Evolutionary conservation across 1,140 invertebrate genomes (phyloP).

Genomic region (Euura saliciscinereae): DNA sequence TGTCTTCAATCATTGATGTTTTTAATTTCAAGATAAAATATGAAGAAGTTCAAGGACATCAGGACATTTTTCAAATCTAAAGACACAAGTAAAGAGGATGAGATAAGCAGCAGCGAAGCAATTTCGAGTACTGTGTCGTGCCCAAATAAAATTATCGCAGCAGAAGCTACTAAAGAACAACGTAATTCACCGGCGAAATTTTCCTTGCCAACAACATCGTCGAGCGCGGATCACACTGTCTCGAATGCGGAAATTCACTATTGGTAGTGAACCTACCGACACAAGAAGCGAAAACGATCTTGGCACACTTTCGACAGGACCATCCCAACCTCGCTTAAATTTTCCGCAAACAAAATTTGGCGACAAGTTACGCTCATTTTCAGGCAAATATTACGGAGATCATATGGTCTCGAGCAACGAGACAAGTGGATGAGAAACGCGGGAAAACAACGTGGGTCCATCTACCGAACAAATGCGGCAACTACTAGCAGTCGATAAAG

Average conservation of each 20-base stretch:
- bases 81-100: background rate
- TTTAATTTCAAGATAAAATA: background rate
- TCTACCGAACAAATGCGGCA: too few relatives aligned
- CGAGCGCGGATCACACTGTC: background rate
- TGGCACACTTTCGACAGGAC: background rate
- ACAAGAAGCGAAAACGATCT: background rate
- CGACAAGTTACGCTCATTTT: background rate
- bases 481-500: too few relatives aligned
- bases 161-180: background rate
- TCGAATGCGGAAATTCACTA: background rate
- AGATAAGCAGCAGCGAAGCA: background rate
- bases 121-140: background rate
- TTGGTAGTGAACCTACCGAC: background rate
- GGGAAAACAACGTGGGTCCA: too few relatives aligned
- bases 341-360: background rate
- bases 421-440: too few relatives aligned
- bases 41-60: background rate
- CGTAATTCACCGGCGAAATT: constrained; percentile 7
- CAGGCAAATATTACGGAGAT: background rate
- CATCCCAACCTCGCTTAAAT: constrained; percentile 1
- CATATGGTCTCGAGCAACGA: too few relatives aligned
- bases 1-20: too few relatives aligned
- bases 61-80: constrained; percentile 3
- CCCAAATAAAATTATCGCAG: constrained; percentile 1
- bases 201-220: constrained; percentile 3